Base-by-base conservation (phyloP, 2,113 vertebrate species). In the Serilophus lunatus region DNA sequence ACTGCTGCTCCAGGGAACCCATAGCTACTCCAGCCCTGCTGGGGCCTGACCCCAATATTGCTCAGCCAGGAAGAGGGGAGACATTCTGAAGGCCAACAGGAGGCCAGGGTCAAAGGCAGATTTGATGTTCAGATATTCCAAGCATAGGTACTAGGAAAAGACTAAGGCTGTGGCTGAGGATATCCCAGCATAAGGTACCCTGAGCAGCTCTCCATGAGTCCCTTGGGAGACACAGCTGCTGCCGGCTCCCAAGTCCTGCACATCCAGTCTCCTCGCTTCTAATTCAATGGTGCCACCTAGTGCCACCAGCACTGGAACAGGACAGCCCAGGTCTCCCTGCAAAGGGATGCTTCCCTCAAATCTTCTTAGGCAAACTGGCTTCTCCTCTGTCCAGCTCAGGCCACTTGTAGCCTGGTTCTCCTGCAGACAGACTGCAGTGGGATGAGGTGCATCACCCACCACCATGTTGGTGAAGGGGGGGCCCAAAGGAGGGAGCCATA, bases 371-470 rank as follows among this genome's bases (percentile, higher is more conserved):
- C 36, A 29, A n/a, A 4, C 13, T 0, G 53, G 18, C 33, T 85
- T 45, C 49, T 42, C 40, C 28, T 24, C 8, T 19, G 5, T 10
- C 31, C 56, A 22, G 42, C 11, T 4, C 24, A 10, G 40, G 33
- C 6, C 18, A 1, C 23, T 0, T 3, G 6, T 0, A 31, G 40
- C 14, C 3, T 0, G 6, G 26, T 3, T 17, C 15, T 35, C 9
- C 76, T 5, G 14, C 64, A 18, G 38, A 9, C 47, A 53, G 45
- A 24, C 65, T 0, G 0, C 2, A 1, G 29, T 2, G 61, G 24
- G 42, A 25, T 12, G 42, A 31, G 56, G 10, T 35, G 22, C 53
- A 12, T 17, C 82, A 16, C 24, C 23, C 59, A 3, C 53, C 9
- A 6, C 10, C 69, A 5, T 3, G 0, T 29, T 5, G 47, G 6